Conservation (phyloP, 2,888 invertebrate species). For the Cordilura impudica region DNA sequence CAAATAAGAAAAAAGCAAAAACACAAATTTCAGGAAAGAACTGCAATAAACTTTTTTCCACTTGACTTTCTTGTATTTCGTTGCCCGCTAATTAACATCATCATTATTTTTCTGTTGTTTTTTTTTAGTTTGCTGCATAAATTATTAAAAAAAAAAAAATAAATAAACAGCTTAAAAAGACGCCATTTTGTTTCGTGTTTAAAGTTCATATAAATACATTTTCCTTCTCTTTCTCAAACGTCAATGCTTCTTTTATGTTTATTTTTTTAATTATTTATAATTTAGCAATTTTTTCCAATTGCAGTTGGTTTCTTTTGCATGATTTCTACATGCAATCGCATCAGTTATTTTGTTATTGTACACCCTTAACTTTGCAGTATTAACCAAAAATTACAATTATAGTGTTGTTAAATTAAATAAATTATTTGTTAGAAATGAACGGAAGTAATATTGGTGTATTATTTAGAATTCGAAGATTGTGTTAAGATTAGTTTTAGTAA, state of each 20-base stretch:
- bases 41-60: slow-evolving; percentile 49
- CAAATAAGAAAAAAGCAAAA: background rate
- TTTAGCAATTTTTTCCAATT: background rate
- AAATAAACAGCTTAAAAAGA: slow-evolving; percentile 8
- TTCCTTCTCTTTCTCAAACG: slow-evolving; percentile 72
- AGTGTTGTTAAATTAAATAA: slow-evolving; percentile 40
- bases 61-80: slow-evolving; percentile 57
- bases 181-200: slow-evolving; percentile 64
- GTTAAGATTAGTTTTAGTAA: background rate
- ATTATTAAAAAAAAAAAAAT: slow-evolving; percentile 43
- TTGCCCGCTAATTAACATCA: slow-evolving; percentile 70
- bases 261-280: slow-evolving; percentile 17
- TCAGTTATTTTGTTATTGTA: slow-evolving; percentile 58
- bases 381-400: slow-evolving; percentile 70
- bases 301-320: slow-evolving; percentile 20
- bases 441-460: slow-evolving; percentile 38
- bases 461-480: background rate
- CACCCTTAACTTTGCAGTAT: slow-evolving; percentile 59
- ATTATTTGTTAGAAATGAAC: slow-evolving; percentile 42
- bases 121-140: slow-evolving; percentile 48
- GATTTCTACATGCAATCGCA: slow-evolving; percentile 66
- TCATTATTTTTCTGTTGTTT: slow-evolving; percentile 38
- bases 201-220: background rate
- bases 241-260: slow-evolving; percentile 56
- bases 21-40: background rate